Base-by-base conservation (phyloP, 2,797 vertebrate genomes). In the Coregonus ussuriensis region DNA sequence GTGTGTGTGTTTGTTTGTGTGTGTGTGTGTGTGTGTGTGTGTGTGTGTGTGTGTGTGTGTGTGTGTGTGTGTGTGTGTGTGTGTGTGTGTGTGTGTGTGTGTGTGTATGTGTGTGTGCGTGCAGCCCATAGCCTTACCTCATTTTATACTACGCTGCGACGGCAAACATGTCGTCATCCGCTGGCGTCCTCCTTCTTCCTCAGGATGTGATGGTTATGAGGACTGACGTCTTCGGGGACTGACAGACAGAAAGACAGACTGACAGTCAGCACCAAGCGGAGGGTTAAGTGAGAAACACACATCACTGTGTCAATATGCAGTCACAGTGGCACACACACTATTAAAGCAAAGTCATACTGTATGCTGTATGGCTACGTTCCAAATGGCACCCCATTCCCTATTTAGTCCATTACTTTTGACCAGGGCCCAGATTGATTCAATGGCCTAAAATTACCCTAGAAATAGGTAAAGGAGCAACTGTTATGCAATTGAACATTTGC, bases 121-220 rank as follows among this genome's bases (percentile, higher is more conserved):
- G 71, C 59, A 52, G 69, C 70, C 71, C 59, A 2, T 4, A 21
- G 66, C 75, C 85, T 89, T 73, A 90, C 74, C 62, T 89, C 85
- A 88, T 84, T 16, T 37, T 37, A 29, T 33, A 54, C 47, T 52
- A 16, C 66, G 1, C 68, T 74, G 81, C 35, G 77, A 78, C 79
- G 73, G 74, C 75, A 79, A 74, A 83, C 69, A 72, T 84, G 78
- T 56, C 87, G 83, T 88, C 86, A 87, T 87, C 75, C 76, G 21
- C 63, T 85, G 81, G 85, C 62, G 18, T 33, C 79, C 72, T 77
- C 66, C 53, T 2, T 83, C 82, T 79, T 81, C 79, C 78, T 77
- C 77, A 59, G 14, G 59, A 86, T 82, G 80, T 83, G 79, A 87
- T 79, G 81, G 77, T 85, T 68, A 70, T 71, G 75, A 62, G 71